Conservation (phyloP, 2,113 vertebrate genomes). For the Myanophis thanlyinensis region DNA sequence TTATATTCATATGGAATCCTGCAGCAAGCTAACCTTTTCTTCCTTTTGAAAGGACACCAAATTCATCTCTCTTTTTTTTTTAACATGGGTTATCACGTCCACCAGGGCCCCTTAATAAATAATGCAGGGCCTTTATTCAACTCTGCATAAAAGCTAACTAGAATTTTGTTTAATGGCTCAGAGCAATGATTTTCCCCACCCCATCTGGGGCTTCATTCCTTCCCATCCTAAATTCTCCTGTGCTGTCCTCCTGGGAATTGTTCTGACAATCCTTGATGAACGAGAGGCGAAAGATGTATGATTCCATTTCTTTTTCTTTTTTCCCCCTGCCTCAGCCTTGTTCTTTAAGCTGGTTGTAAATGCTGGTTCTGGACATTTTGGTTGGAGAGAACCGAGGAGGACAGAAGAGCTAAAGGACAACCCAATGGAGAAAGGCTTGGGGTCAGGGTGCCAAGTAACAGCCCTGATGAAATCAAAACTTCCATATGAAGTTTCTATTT, state of each 20-base stretch:
- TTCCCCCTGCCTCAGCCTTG: not conserved
- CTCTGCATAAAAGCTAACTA: constrained; percentile 69
- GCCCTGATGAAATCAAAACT: no score
- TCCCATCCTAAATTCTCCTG: not conserved
- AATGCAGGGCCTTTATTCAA: constrained; percentile 60
- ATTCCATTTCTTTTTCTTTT: constrained; percentile 27
- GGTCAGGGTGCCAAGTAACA: no score
- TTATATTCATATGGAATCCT: constrained; percentile 47
- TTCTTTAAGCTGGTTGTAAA: not conserved
- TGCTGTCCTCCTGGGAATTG: constrained; percentile 26
- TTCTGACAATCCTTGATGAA: constrained; percentile 32
- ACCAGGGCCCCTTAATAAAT: constrained; percentile 54
- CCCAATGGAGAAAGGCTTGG: not conserved
- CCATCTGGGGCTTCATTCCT: constrained; percentile 6
- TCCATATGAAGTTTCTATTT: no score
- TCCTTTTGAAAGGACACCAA: constrained; percentile 46
- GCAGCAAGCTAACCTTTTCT: constrained; percentile 50
- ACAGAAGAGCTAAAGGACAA: not conserved
- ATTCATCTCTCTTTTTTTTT: constrained; percentile 53
- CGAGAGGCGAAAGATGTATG: constrained; percentile 48
- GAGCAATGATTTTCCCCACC: constrained; percentile 42
- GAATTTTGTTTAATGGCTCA: constrained; percentile 70
- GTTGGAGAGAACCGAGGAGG: no score
- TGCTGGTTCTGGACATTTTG: not conserved
- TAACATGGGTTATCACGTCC: constrained; percentile 52